phyloP scores from a whole-genome alignment of 1,140 invertebrate genomes.

The Argopecten irradians region DNA sequence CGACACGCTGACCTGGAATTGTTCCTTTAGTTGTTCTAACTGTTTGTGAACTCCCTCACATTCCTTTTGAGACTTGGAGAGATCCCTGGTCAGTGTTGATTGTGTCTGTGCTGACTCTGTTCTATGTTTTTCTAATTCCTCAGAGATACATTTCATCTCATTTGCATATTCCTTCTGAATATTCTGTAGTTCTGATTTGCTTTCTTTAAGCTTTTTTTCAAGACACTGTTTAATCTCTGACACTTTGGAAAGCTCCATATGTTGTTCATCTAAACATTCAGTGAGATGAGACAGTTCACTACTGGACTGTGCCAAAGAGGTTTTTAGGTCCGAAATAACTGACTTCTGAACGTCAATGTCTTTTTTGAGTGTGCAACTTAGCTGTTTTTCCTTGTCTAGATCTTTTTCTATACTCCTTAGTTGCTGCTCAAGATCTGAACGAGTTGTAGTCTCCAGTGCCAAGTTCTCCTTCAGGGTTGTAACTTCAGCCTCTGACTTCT shows the following conservation, averaged over 20 bases:
- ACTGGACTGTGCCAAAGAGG: background rate
- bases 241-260: constrained; percentile 32
- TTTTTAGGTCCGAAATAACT: background rate
- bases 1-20: background rate
- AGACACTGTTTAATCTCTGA: constrained; percentile 34
- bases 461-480: constrained; percentile 1
- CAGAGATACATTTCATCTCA: constrained; percentile 24
- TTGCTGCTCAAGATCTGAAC: background rate
- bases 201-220: constrained; percentile 29
- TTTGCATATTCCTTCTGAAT: constrained; percentile 26
- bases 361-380: background rate
- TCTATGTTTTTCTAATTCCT: constrained; percentile 3
- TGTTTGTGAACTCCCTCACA: background rate
- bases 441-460: background rate
- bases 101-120: constrained; percentile 24
- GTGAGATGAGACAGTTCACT: constrained; percentile 2
- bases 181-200: background rate
- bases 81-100: constrained; percentile 16
- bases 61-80: background rate
- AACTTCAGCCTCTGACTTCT: background rate
- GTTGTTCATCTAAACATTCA: constrained; percentile 38
- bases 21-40: background rate
- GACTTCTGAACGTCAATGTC: background rate
- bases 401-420: background rate
- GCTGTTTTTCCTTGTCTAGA: background rate